These are phyloP conservation scores for Anthoscopus minutus DNA, from an alignment of 2,113 vertebrate genomes.

Conservation along the genomic window DNA sequence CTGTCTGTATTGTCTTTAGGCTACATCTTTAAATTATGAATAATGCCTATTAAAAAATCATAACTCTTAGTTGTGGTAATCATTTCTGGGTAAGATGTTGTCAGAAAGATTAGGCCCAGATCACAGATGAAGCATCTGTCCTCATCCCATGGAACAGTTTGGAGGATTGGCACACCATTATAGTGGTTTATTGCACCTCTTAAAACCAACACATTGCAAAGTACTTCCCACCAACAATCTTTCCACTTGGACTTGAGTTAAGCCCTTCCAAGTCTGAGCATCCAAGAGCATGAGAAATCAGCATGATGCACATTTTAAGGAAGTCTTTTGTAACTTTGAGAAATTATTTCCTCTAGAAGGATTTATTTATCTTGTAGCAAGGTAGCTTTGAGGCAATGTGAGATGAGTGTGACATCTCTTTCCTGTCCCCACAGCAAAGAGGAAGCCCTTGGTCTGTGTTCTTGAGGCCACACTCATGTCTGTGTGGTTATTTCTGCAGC, in stretches of 20 bases:
- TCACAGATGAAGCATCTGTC: background rate
- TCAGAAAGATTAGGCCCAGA: background rate
- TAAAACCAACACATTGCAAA: background rate
- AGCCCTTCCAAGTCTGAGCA: background rate
- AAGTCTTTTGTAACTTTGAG: background rate
- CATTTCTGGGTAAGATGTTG: background rate
- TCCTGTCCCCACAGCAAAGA: background rate
- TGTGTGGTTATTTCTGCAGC: background rate
- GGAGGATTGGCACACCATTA: background rate
- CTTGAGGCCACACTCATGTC: fast-evolving
- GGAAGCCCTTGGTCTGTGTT: background rate
- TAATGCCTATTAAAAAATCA: background rate
- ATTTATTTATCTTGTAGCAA: background rate
- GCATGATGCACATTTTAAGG: background rate
- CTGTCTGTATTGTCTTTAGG: background rate
- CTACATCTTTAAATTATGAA: slow-evolving; percentile 5
- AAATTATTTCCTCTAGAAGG: background rate
- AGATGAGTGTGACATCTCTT: fast-evolving
- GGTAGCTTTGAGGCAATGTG: background rate
- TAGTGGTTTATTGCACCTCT: background rate
- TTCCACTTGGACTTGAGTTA: background rate
- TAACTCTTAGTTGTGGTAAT: background rate
- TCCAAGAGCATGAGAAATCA: background rate
- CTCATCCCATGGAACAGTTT: background rate
- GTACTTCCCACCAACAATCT: background rate